Evolutionary conservation across 1,140 invertebrate genomes (phyloP), one percentile per base, ranked within the genome.

Genomic region (Rhagoletis pomonella): DNA sequence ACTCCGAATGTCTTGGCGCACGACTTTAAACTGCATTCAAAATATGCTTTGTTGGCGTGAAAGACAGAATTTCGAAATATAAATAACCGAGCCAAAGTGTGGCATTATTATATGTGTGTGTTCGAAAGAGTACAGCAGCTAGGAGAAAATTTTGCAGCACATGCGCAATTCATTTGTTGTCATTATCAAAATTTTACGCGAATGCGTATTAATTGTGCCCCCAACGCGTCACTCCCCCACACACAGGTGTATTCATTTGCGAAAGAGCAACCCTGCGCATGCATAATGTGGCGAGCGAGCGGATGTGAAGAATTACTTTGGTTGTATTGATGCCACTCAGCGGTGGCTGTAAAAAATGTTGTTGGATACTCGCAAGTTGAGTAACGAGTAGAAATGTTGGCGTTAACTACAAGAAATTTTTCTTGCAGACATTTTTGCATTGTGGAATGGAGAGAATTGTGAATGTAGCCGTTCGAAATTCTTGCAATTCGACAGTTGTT

Each of bases 1-100:
- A 73, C 62, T 87, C 88, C 88, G 88, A 85, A 87, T 86, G 81
- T 73, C 50, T 85, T 84, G 86, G 81, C 86, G 88, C 86, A 88
- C 88, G 86, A 87, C 86, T 87, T 86, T 47, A 87, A 88, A 88
- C 88, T 88, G 88, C 88, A 88, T 88, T 87, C 77, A 47, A 67
- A 85, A 60, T 60, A 14, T 85, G 6, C 73, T 81, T 81, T 81
- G 47, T 81, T 81, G 47, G 47, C 73, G 17, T 81, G 47, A 81
- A 81, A 81, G 73, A 29, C 73, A 58, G 0, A 81, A 29, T 81
- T 81, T 81, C 73, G 73, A 81, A 81, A 81, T 1, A 10, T 9
- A 12, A 77, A 19, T 77, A 77, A 77, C 3, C 44, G 73, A 77
- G 9, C 6, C 7, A 12, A 42, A 19, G 12, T 62, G 17, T 7